Base-by-base conservation (phyloP, 2,113 vertebrate genomes). In the Lates calcarifer region DNA sequence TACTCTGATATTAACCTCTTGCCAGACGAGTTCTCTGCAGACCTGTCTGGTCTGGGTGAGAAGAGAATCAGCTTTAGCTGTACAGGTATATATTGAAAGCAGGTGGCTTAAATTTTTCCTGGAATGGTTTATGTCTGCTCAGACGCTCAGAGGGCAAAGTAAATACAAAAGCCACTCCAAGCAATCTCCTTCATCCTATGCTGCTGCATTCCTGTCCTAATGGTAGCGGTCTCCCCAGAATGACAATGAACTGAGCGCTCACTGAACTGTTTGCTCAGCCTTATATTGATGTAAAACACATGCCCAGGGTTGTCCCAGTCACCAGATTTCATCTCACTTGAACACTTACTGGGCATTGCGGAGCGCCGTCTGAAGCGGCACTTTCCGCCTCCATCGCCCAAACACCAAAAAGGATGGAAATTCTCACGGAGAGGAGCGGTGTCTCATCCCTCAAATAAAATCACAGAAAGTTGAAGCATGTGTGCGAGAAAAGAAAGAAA, bases 81-180 rank as follows among this genome's bases (percentile, higher is more conserved):
- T 67, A 63, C 62, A 87, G 70, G 84, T 90, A 71, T 80, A 83
- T 56, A 64, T 83, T 79, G 60, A 79, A 89, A 84, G 67, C 88
- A 90, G 87, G 77, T 58, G 84, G 82, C 45, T 80, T 65, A 56
- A 41, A 77, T 74, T 83, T 68, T 80, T 71, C 77, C 84, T 82
- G 81, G 61, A 84, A 77, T 60, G 72, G 77, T 65, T 84, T 68
- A 56, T 64, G 74, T 87, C 80, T 85, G 84, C 77, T 82, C 77
- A 63, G 74, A 68, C 51, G 9, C 67, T 87, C 75, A 26, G 29
- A 81, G 83, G 80, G 81, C 73, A 88, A 86, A 82, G 87, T 70
- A 83, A 90, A 90, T 79, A 81, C 61, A 84, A 74, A 74, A 80
- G 74, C 81, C 76, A 58, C 74, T 84, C 77, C 11, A 20, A 63